Evolutionary conservation across 1,140 invertebrate genomes (phyloP).

Genomic region (Bombus cullumanus): DNA sequence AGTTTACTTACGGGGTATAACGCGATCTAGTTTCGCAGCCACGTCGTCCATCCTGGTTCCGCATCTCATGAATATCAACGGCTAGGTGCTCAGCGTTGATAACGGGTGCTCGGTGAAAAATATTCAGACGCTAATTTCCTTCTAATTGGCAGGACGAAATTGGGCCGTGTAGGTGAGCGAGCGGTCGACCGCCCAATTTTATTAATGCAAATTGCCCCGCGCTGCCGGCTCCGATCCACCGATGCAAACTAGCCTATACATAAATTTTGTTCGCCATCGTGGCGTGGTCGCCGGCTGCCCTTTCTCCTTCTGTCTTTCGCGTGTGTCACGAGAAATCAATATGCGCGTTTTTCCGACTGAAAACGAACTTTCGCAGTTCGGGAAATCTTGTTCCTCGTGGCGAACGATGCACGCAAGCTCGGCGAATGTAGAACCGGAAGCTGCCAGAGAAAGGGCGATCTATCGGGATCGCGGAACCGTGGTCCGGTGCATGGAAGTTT

Average conservation of each 20-base stretch:
- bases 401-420: too few species aligned
- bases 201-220: conserved; percentile 39
- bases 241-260: conserved; percentile 30
- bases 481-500: conserved; percentile 56
- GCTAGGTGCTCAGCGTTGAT: not conserved
- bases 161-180: conserved; percentile 19
- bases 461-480: conserved; percentile 64
- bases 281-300: too few species aligned
- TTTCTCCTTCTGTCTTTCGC: not conserved
- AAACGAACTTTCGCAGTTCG: too few species aligned
- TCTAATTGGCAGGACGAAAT: conserved; percentile 45
- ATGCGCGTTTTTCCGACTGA: not conserved
- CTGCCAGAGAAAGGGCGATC: conserved; percentile 32
- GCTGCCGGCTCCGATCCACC: not conserved
- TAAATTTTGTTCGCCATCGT: conserved; percentile 18
- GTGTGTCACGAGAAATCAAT: too few species aligned
- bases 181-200: conserved; percentile 13
- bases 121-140: conserved; percentile 48
- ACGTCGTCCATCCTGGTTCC: not conserved
- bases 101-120: conserved; percentile 22
- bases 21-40: conserved; percentile 27
- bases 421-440: conserved; percentile 30
- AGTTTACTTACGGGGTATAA: not conserved
- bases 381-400: not conserved
- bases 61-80: conserved; percentile 50